Evolutionary conservation across 2,113 vertebrate species (phyloP), one percentile per base, ranked within the genome.

Genomic region (Chrysemys picta): DNA sequence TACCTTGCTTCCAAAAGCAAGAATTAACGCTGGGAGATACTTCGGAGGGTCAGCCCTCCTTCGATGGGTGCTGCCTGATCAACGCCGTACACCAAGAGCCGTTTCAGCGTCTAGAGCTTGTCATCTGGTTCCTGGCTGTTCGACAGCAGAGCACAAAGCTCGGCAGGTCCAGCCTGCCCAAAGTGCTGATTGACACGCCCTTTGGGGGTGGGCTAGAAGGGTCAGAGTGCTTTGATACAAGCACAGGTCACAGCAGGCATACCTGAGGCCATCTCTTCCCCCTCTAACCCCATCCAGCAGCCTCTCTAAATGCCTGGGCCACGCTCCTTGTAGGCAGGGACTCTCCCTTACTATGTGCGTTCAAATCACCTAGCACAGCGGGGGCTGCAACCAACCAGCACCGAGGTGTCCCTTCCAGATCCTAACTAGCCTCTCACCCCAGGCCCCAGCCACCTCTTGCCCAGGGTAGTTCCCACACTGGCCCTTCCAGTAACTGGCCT

Each of bases 161-260:
- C 82, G 22, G 31, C 75, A 38, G 31, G 2, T 35, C 24, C 14
- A 42, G 16, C 19, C 13, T 0, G 5, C 5, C 62, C 21, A 50
- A 53, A 85, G 14, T 13, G 52, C 25, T 72, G 31, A 69, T 11
- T 49, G 50, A 75, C 31, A 52, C 22, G 72, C 4, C 50, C 50
- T 52, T 17, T 52, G 50, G 54, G 8, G 24, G 8, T 35, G 57
- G 45, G 49, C 3, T 10, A 2, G 62, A 3, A 80, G 0, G 56
- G 4, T 2, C 84, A 82, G 21, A 1, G 69, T 29, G 31, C 90
- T 86, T 5, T 72, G 13, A 19, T 65, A 21, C 22, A 7, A 53
- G 7, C 4, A 65, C 59, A 31, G 59, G 14, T n/a, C 62, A n/a
- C 31, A 31, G 57, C 11, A 12, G 25, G 12, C 57, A 35, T 4